Evolutionary conservation across 2,113 vertebrate species (phyloP).

Genomic region (Mystacornis crossleyi): DNA sequence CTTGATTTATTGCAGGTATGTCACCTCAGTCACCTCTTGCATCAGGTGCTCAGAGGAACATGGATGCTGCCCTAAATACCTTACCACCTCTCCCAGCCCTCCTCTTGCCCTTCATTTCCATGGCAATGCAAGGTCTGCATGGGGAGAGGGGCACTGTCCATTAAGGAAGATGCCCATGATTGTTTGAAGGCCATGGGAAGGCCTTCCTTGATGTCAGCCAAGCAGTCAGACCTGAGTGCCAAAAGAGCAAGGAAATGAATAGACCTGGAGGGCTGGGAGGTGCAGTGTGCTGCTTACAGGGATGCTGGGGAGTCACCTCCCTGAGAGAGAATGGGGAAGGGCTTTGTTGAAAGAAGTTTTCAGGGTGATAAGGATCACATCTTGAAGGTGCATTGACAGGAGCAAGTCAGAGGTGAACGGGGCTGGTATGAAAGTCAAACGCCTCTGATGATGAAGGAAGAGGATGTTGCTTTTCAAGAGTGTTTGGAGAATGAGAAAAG

Average conservation of each 20-base stretch:
- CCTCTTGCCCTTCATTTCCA: neutral
- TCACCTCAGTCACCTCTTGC: rapidly evolving
- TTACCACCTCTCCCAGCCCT: neutral
- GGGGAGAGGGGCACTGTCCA: neutral
- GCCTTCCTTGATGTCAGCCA: neutral
- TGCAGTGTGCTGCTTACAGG: neutral
- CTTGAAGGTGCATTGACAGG: neutral
- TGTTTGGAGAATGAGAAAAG: neutral
- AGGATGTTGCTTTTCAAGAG: neutral
- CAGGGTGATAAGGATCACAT: neutral
- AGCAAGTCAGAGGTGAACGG: neutral
- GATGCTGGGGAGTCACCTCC: neutral
- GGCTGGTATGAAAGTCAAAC: neutral
- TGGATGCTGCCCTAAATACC: neutral
- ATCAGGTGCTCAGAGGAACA: neutral
- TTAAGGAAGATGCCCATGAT: rapidly evolving
- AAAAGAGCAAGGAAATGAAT: neutral
- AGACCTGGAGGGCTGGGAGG: neutral
- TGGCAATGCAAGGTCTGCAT: neutral
- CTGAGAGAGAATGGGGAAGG: rapidly evolving
- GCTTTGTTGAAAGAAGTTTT: neutral
- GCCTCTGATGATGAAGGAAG: neutral
- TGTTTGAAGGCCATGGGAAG: neutral
- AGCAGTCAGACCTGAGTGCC: neutral
- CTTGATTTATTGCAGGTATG: neutral